Evolutionary conservation across 2,888 invertebrate species (phyloP).

Genomic region (Tricholauxania praeusta): DNA sequence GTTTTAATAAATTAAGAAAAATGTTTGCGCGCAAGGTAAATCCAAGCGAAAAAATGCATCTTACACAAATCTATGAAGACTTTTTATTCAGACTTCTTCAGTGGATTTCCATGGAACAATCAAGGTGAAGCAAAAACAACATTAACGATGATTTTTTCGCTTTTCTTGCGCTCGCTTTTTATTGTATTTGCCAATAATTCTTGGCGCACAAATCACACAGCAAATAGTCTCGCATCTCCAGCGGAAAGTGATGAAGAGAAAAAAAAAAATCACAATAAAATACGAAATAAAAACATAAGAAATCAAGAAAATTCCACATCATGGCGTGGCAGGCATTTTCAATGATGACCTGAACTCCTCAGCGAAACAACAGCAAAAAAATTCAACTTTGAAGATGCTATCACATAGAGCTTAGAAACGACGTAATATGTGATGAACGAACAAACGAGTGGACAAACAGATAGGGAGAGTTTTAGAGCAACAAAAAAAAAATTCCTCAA

Average conservation of each 20-base stretch:
- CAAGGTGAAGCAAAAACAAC: conserved; percentile 16
- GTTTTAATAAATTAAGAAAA: conserved; percentile 31
- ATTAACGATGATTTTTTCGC: background rate
- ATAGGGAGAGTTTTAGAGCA: background rate
- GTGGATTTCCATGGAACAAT: conserved; percentile 10
- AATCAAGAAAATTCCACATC: conserved; percentile 36
- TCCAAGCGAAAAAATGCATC: conserved; percentile 38
- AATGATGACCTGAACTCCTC: conserved; percentile 41
- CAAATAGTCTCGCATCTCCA: conserved; percentile 28
- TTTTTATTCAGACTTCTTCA: conserved; percentile 1
- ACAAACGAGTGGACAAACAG: background rate
- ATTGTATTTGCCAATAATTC: conserved; percentile 36
- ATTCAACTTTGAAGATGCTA: conserved; percentile 1
- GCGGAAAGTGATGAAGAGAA: conserved; percentile 23
- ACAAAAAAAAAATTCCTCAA: conserved; percentile 1
- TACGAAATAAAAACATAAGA: conserved; percentile 6
- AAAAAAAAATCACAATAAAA: background rate
- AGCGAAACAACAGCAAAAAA: background rate
- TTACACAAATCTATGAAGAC: conserved; percentile 3
- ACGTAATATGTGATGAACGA: background rate
- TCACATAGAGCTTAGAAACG: background rate
- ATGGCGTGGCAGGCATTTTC: conserved; percentile 41
- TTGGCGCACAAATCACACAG: conserved; percentile 31
- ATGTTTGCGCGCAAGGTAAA: conserved; percentile 36
- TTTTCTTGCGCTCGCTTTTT: background rate